Evolutionary conservation across 2,113 vertebrate genomes (phyloP).

Genomic region (Tetrao urogallus): DNA sequence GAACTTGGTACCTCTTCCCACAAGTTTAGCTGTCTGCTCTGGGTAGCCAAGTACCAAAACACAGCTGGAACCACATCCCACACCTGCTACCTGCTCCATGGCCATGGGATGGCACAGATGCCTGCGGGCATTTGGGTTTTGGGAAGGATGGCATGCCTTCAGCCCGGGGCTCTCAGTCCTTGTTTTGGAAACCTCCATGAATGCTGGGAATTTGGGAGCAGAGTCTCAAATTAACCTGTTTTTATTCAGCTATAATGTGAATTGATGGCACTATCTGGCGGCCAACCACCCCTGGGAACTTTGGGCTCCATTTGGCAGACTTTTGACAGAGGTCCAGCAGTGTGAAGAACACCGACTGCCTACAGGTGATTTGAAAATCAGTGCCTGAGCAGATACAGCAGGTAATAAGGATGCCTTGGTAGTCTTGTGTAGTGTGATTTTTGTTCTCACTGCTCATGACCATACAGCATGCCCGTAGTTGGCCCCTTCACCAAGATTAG

Average conservation of each 20-base stretch:
- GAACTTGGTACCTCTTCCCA: neutral
- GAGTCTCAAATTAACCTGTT: neutral
- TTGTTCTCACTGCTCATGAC: neutral
- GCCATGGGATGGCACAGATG: accelerated
- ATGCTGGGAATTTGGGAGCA: neutral
- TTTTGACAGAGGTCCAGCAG: neutral
- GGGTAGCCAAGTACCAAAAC: neutral
- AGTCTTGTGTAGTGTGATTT: neutral
- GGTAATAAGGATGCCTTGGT: neutral
- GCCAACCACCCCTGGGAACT: neutral
- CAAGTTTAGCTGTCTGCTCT: conserved; percentile 8
- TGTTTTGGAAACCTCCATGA: neutral
- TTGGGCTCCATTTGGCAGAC: neutral
- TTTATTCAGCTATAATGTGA: neutral
- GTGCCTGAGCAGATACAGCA: neutral
- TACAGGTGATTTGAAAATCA: neutral
- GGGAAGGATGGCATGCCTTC: neutral
- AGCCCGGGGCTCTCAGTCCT: neutral
- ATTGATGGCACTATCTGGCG: neutral
- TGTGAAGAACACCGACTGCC: neutral
- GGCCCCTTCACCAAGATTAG: neutral
- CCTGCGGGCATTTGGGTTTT: neutral
- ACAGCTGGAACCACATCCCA: accelerated
- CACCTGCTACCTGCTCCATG: neutral
- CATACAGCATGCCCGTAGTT: neutral